Evolutionary conservation across 2,113 vertebrate genomes (phyloP).

Genomic region (Raja brachyura): DNA sequence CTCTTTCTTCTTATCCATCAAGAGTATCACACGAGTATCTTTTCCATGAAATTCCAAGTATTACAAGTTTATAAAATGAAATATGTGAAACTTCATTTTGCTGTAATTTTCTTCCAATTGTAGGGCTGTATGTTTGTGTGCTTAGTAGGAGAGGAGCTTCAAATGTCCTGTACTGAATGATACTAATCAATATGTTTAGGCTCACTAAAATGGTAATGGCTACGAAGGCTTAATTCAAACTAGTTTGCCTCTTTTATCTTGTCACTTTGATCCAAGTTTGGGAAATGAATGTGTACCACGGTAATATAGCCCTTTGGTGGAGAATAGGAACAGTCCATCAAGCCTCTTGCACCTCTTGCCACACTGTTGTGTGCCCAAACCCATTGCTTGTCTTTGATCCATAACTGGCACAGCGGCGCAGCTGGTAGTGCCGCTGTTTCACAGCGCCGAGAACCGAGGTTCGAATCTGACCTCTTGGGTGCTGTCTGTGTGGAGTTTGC

Average conservation of each 20-base stretch:
- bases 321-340: neutral
- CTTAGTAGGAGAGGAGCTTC: neutral
- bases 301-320: neutral
- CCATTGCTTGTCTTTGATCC: neutral
- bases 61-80: neutral
- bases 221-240: neutral
- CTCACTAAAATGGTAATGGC: neutral
- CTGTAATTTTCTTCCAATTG: neutral
- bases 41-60: neutral
- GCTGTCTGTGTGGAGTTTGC: no score
- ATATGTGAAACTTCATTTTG: no score
- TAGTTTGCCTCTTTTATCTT: neutral
- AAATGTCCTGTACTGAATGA: neutral
- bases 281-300: neutral
- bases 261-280: neutral
- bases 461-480: no score
- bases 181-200: neutral
- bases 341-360: neutral
- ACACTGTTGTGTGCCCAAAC: neutral
- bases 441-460: no score
- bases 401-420: neutral
- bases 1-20: neutral
- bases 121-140: neutral
- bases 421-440: no score
- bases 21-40: neutral